These are phyloP conservation scores for Venturia canescens DNA, from an alignment of 1,140 invertebrate species.

Conservation along the genomic window DNA sequence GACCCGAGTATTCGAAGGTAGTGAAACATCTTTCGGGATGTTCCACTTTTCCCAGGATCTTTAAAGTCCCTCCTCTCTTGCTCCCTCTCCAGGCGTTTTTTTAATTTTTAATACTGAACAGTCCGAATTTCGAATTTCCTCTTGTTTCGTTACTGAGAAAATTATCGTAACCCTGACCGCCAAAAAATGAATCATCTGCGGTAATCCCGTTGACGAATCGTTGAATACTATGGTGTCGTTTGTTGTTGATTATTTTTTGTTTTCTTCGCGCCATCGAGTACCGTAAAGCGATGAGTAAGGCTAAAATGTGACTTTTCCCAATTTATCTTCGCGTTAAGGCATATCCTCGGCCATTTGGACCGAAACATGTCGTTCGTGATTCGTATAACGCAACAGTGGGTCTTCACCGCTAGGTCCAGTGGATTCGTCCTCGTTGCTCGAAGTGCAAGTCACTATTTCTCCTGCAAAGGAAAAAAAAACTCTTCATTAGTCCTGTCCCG, in stretches of 20 bases:
- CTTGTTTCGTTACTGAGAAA: background rate
- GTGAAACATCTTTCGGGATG: background rate
- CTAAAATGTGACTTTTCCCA: background rate
- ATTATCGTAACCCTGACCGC: background rate
- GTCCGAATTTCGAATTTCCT: background rate
- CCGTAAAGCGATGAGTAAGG: constrained; percentile 5
- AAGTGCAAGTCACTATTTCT: constrained; percentile 64
- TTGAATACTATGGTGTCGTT: constrained; percentile 53
- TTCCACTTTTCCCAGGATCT: background rate
- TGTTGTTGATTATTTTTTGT: constrained; percentile 35
- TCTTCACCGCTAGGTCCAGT: constrained; percentile 63
- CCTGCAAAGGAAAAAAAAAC: constrained; percentile 55
- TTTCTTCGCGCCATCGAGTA: constrained; percentile 21
- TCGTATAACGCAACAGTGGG: constrained; percentile 71
- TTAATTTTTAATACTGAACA: constrained; percentile 48
- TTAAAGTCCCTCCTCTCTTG: background rate
- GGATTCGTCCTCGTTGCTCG: constrained; percentile 70
- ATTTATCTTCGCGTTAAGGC: constrained; percentile 14
- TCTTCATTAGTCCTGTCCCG: background rate
- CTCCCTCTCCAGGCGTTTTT: background rate
- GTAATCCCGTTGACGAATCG: constrained; percentile 20
- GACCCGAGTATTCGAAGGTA: background rate
- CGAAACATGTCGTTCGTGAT: constrained; percentile 70
- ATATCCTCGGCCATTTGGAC: constrained; percentile 56
- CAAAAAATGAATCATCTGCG: background rate